Evolutionary conservation across 2,888 invertebrate genomes (phyloP), one percentile per base, ranked within the genome.

Genomic region (Cheilosia grossa): DNA sequence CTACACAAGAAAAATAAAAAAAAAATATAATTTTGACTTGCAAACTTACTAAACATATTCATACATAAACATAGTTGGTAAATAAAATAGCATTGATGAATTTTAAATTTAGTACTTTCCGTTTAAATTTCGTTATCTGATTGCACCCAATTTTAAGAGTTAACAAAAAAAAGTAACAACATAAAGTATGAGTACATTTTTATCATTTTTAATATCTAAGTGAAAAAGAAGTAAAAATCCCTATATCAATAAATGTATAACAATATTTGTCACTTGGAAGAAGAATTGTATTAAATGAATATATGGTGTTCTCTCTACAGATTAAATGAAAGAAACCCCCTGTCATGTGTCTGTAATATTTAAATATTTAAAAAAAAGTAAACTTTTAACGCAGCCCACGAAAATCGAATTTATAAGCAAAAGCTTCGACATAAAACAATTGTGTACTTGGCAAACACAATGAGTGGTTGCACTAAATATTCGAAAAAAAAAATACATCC

Each of bases 21-120:
- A 4, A 47, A 33, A 13, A 37, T 37, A 13, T 33, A 19, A 47
- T 69, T 70, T 70, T 19, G 27, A 61, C 70, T 40, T 49, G 56
- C 56, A 67, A 67, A 37, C 69, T 58, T 30, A 42, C 24, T 17
- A 51, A 30, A 47, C 15, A 49, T 42, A 72, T 53, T 19, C 30
- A 53, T 53, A 72, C 24, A 44, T 51, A n/a, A n/a, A n/a, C 24
- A 54, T 63, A 73, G 73, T 73, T 73, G 63, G 73, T 73, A 64
- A 73, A 64, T 37, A 27, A 73, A 73, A 37, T 63, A 73, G 63
- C 21, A 44, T 56, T 56, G 27, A 27, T 53, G 24, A 69, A 49
- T 33, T 69, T 33, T 47, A 33, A 21, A 30, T 3, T 13, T n/a
- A 56, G 17, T 37, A 21, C 9, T 27, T 64, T 49, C 53, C 24